Conservation (phyloP, 1,140 invertebrate species). For the Coptotermes formosanus region DNA sequence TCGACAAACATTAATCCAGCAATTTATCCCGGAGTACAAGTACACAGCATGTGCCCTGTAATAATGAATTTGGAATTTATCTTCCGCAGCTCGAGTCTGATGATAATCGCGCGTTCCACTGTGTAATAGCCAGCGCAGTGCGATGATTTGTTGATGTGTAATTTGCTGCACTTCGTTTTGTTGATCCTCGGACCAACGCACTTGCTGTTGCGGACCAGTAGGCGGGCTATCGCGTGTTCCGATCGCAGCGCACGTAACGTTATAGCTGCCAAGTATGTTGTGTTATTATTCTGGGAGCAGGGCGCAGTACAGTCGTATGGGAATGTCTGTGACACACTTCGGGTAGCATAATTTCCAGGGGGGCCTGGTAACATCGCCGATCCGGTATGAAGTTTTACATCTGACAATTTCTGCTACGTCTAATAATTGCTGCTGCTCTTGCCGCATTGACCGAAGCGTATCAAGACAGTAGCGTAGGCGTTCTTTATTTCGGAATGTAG, state of each 20-base stretch:
- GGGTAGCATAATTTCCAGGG: not conserved
- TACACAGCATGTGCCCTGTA: not conserved
- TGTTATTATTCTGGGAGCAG: not conserved
- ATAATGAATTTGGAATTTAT: slow-evolving; percentile 5
- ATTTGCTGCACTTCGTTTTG: slow-evolving; percentile 5
- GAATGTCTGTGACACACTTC: not conserved
- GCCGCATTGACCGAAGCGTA: no score
- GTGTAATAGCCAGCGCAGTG: not conserved
- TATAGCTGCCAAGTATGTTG: not conserved
- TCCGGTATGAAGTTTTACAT: no score
- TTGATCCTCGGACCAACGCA: not conserved
- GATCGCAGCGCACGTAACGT: not conserved
- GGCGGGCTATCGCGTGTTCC: not conserved
- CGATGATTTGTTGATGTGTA: slow-evolving; percentile 2
- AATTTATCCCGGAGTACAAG: not conserved
- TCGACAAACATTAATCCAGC: not conserved
- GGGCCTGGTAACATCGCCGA: not conserved
- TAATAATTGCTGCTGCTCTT: no score
- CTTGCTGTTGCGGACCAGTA: not conserved
- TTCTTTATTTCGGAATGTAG: no score
- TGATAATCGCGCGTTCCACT: not conserved
- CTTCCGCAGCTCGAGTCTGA: not conserved
- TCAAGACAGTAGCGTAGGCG: no score
- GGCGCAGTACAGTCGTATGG: not conserved
- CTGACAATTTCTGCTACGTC: no score